phyloP scores from a whole-genome alignment of 2,113 vertebrate species.

The Trinectes maculatus region DNA sequence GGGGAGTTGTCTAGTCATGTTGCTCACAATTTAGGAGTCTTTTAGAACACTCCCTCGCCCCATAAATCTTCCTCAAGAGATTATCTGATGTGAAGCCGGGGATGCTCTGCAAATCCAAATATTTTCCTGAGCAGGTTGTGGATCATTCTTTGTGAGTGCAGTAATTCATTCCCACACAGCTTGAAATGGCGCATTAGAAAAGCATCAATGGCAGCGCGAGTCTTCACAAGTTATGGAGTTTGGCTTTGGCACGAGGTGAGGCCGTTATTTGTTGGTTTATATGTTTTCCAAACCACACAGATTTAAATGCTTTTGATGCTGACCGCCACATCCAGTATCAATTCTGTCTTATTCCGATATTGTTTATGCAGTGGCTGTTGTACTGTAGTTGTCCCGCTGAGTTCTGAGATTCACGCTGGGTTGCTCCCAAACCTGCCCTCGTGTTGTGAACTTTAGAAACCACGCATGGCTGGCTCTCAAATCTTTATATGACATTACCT shows the following conservation, averaged over 20 bases:
- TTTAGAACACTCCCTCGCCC: slow-evolving; percentile 77
- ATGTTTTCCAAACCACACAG: slow-evolving; percentile 63
- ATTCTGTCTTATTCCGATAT: slow-evolving; percentile 61
- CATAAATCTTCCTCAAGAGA: slow-evolving; percentile 82
- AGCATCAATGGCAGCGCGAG: slow-evolving; percentile 63
- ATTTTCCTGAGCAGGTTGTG: slow-evolving; percentile 81
- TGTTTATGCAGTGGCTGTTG: slow-evolving; percentile 67
- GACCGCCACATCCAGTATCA: slow-evolving; percentile 56
- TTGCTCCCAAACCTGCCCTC: slow-evolving; percentile 44
- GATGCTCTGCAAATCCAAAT: slow-evolving; percentile 83
- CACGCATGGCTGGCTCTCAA: slow-evolving; percentile 22
- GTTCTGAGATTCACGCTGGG: slow-evolving; percentile 54
- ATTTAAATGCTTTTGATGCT: slow-evolving; percentile 68
- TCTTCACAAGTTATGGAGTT: slow-evolving; percentile 63
- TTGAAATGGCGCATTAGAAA: slow-evolving; percentile 67
- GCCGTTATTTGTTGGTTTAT: slow-evolving; percentile 65
- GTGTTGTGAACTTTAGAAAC: slow-evolving; percentile 59
- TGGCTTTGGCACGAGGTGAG: slow-evolving; percentile 56
- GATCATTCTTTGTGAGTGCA: slow-evolving; percentile 75
- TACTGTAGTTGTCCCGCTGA: slow-evolving; percentile 53
- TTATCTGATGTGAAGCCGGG: slow-evolving; percentile 78
- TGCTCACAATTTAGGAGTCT: slow-evolving; percentile 81
- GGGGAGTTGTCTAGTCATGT: slow-evolving; percentile 80
- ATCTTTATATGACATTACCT: slow-evolving; percentile 37
- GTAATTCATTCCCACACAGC: slow-evolving; percentile 70